These are phyloP conservation scores for Hyposoter didymator DNA, from an alignment of 2,888 invertebrate species.

Conservation along the genomic window DNA sequence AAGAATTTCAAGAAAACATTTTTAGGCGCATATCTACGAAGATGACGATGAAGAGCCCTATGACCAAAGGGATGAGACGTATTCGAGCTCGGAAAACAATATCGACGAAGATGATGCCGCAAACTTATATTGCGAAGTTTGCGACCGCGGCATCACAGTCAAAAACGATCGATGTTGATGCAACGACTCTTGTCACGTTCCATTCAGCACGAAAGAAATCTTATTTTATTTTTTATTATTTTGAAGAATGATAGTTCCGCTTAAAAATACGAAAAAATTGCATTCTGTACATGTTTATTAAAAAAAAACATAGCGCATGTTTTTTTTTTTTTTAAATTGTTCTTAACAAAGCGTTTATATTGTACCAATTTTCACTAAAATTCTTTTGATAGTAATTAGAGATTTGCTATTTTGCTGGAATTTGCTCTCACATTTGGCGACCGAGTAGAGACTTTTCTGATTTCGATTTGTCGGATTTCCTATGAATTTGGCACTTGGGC, in stretches of 20 bases:
- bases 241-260: conserved; percentile 82
- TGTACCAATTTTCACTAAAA: conserved; percentile 46
- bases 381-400: too few relatives aligned
- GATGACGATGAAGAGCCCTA: conserved; percentile 72
- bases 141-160: conserved; percentile 87
- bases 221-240: conserved; percentile 93
- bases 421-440: conserved; percentile 85
- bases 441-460: conserved; percentile 84
- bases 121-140: conserved; percentile 90
- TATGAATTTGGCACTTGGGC: too few relatives aligned
- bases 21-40: conserved; percentile 78
- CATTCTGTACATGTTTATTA: conserved; percentile 15
- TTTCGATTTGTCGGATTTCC: conserved; percentile 83
- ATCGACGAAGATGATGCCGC: conserved; percentile 43
- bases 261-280: conserved; percentile 1
- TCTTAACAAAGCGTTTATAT: conserved; percentile 58
- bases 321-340: too few relatives aligned
- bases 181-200: conserved; percentile 91
- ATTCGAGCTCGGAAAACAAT: conserved; percentile 71
- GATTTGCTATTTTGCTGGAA: too few relatives aligned
- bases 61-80: conserved; percentile 76
- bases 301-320: conserved; percentile 4
- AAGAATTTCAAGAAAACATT: conserved; percentile 73
- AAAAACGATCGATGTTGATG: conserved; percentile 84
- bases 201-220: conserved; percentile 94